Evolutionary conservation across 2,888 invertebrate species (phyloP).

Genomic region (Ferrisia virgata): DNA sequence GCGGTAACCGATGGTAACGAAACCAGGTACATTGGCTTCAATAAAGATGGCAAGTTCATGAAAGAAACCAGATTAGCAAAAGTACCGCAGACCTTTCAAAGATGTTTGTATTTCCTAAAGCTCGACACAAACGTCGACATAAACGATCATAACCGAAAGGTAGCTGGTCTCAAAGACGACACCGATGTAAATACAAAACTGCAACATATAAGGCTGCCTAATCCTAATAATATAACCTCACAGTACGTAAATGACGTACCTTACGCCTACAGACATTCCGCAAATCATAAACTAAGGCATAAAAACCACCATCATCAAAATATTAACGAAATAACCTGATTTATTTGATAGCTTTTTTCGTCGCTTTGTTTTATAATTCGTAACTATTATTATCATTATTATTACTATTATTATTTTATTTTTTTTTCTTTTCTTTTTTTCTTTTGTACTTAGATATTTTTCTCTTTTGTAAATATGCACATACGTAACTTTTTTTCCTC

Average conservation of each 20-base stretch:
- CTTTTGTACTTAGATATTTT: neutral
- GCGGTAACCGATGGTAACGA: conserved; percentile 56
- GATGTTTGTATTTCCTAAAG: conserved; percentile 65
- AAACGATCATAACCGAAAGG: conserved; percentile 60
- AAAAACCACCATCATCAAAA: conserved; percentile 36
- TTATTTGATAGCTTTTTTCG: neutral
- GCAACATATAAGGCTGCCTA: neutral
- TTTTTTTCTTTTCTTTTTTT: neutral
- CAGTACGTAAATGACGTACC: neutral
- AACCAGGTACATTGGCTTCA: conserved; percentile 65
- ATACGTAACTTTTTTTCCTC: neutral
- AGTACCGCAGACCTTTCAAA: conserved; percentile 55
- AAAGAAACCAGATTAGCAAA: conserved; percentile 53
- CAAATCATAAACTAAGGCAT: conserved; percentile 29
- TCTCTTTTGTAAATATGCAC: conserved; percentile 12
- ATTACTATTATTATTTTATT: no score
- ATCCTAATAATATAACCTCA: neutral
- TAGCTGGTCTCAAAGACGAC: conserved; percentile 53
- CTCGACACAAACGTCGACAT: conserved; percentile 63
- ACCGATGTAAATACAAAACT: conserved; percentile 38
- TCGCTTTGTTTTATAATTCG: neutral
- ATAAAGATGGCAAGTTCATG: conserved; percentile 61
- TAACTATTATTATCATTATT: no score
- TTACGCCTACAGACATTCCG: neutral
- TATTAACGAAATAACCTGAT: conserved; percentile 41